Evolutionary conservation across 2,888 invertebrate species (phyloP), one percentile per base, ranked within the genome.

Genomic region (Morpho achilles): DNA sequence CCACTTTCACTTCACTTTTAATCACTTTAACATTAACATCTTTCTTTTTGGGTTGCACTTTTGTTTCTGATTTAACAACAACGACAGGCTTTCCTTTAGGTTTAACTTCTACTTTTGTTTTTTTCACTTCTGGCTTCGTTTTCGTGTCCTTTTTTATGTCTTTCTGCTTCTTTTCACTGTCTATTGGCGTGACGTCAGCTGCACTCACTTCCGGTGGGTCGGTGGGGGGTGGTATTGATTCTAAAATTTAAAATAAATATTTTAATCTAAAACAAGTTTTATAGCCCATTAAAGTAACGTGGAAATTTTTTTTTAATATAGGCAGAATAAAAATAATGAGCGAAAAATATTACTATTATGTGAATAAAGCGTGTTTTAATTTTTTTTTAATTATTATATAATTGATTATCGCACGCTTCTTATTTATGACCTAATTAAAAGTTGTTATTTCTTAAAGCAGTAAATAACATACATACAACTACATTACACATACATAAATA

Each of bases 141-240:
- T 58, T 69, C 62, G 53, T 45, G 7, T 72, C 71, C 7, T 60
- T 62, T 57, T 67, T 70, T 10, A 51, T 22, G 8, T 52, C 56
- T 51, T 77, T 75, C 44, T 75, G 72, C 5, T 75, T 78, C 7
- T 62, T 61, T 8, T 79, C 80, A 32, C 71, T 76, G 7, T 65
- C 69, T 63, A 72, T 71, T 2, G 75, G 75, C 7, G 70, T 72
- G 0, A 80, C 58, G 40, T 84, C 85, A 0, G 85, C 82, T 7
- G 86, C 86, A 53, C 80, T 81, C 2, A 85, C 87, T 64, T 86
- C 87, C 0, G 86, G 84, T 0, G 85, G 78, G 2, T 85, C 86
- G 42, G 72, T 70, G 0, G 77, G 75, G 0, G 79, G 73, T 39
- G 72, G 63, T 6, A 69, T 63, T 22, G 77, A 62, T 64, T 79